Evolutionary conservation across 2,888 invertebrate species (phyloP).

Genomic region (Tenthredo scrophulariae): DNA sequence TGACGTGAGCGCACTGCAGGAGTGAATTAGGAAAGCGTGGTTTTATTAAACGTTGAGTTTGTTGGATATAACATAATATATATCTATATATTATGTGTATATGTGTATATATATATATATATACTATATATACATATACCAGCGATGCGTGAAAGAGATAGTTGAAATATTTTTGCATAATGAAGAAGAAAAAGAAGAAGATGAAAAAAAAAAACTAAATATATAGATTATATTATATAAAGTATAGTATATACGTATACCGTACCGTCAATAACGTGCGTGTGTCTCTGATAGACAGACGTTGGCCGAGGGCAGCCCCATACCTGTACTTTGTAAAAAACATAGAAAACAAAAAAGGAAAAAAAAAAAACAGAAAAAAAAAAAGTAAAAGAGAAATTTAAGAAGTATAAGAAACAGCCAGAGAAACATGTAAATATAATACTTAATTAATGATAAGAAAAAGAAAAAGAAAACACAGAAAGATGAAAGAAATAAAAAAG

Average conservation of each 20-base stretch:
- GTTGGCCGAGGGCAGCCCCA: conserved; percentile 56
- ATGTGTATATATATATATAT: not conserved
- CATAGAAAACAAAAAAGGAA: conserved; percentile 54
- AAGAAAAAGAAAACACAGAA: conserved; percentile 10
- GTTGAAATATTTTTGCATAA: conserved; percentile 72
- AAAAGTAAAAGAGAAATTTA: not conserved
- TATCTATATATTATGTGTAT: not conserved
- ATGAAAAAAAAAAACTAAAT: conserved; percentile 44
- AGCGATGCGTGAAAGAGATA: conserved; percentile 58
- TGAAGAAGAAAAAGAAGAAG: conserved; percentile 60
- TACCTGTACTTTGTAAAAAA: conserved; percentile 55
- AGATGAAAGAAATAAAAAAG: not conserved
- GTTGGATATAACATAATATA: not conserved
- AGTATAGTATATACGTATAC: not conserved
- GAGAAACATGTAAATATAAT: conserved; percentile 60
- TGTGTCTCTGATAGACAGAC: conserved; percentile 31
- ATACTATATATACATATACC: not conserved
- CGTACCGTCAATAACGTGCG: not conserved
- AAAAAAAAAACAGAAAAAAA: conserved; percentile 58
- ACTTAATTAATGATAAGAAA: conserved; percentile 52
- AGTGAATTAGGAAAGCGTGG: not conserved
- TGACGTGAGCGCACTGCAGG: not conserved
- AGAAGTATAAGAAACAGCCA: conserved; percentile 55
- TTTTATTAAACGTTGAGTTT: not conserved
- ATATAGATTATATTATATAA: not conserved